phyloP scores from a whole-genome alignment of 1,140 invertebrate genomes.

The Lepidurus arcticus region DNA sequence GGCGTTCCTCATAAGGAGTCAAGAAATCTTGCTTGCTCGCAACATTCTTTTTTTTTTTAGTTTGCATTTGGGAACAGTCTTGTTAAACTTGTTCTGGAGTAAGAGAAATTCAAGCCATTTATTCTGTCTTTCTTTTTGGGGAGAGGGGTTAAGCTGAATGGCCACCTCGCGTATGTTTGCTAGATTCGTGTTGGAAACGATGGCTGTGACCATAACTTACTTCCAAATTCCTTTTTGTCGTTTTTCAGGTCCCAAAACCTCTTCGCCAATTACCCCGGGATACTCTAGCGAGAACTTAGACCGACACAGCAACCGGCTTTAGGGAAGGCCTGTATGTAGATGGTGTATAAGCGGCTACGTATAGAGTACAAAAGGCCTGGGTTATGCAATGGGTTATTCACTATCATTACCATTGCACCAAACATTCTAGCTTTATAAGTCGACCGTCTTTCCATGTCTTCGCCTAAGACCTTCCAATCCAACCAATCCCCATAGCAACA shows the following conservation, averaged over 20 bases:
- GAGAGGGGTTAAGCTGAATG: no score
- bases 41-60: no score
- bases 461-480: slow-evolving; percentile 8
- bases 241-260: slow-evolving; percentile 32
- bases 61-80: no score
- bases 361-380: neutral
- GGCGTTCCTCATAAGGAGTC: no score
- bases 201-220: neutral
- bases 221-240: slow-evolving; percentile 17
- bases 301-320: slow-evolving; percentile 13
- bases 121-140: no score
- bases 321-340: neutral
- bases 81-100: no score
- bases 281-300: neutral
- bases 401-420: slow-evolving; percentile 6
- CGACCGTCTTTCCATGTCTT: neutral
- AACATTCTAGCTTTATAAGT: neutral
- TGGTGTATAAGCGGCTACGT: neutral
- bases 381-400: neutral
- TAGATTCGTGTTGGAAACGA: neutral
- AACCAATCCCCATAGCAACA: slow-evolving; percentile 18
- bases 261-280: slow-evolving; percentile 28
- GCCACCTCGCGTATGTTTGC: neutral
- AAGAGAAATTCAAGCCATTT: no score
- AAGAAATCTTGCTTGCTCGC: no score